Evolutionary conservation across 2,113 vertebrate genomes (phyloP).

Genomic region (Halichoeres trimaculatus): DNA sequence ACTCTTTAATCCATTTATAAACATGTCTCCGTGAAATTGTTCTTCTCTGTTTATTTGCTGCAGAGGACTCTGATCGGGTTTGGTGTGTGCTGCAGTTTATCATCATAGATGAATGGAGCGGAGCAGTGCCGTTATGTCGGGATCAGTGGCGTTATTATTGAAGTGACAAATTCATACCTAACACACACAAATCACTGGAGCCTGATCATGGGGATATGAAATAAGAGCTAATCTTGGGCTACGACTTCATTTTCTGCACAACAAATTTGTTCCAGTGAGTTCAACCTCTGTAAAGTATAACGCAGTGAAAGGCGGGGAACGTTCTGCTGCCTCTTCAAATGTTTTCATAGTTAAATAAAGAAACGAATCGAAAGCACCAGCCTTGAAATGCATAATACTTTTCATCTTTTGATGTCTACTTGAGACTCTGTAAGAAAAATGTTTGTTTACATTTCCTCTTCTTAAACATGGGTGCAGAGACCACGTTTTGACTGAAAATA

Average conservation of each 20-base stretch:
- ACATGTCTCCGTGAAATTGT: background rate
- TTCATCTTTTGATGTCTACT: no score
- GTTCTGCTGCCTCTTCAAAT: no score
- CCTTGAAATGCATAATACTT: no score
- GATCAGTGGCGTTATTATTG: background rate
- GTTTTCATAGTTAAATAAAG: no score
- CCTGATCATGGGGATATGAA: background rate
- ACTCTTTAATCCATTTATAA: conserved; percentile 19
- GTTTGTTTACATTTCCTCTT: no score
- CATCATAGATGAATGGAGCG: conserved; percentile 3
- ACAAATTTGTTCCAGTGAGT: background rate
- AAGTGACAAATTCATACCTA: background rate
- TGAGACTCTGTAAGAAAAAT: no score
- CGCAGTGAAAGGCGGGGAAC: no score
- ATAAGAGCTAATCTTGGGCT: background rate
- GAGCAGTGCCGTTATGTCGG: background rate
- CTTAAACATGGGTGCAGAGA: no score
- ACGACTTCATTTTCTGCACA: background rate
- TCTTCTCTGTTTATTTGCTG: background rate
- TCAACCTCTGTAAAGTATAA: background rate
- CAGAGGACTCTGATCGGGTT: conserved; percentile 2
- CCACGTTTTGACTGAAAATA: no score
- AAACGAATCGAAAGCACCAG: no score
- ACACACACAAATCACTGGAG: background rate
- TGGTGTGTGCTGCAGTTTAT: background rate